These are phyloP conservation scores for Notarius lentiginosus DNA, from an alignment of 2,113 vertebrate genomes.

Conservation along the genomic window DNA sequence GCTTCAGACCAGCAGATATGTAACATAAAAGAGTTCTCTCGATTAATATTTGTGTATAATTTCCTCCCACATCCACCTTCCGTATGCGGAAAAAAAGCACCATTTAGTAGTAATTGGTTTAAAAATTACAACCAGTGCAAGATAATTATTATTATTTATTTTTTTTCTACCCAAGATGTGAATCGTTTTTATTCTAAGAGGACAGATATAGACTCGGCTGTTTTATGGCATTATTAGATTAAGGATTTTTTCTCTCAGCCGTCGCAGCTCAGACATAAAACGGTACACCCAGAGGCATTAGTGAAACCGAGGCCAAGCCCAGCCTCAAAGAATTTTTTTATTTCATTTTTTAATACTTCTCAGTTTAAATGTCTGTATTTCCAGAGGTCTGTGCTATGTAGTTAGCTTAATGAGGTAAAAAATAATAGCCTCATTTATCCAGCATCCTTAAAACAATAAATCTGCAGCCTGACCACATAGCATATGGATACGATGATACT, in stretches of 20 bases:
- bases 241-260: slow-evolving; percentile 56
- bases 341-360: background rate
- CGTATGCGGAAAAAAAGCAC: slow-evolving; percentile 54
- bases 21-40: slow-evolving; percentile 30
- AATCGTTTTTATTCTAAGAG: slow-evolving; percentile 55
- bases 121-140: slow-evolving; percentile 54
- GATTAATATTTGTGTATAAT: background rate
- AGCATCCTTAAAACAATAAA: background rate
- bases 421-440: background rate
- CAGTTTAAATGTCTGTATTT: background rate
- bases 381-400: background rate
- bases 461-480: background rate
- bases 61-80: background rate
- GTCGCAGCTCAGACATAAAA: slow-evolving; percentile 63
- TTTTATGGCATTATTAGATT: slow-evolving; percentile 66
- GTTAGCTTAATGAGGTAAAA: background rate
- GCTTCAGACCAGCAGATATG: background rate
- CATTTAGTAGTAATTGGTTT: slow-evolving; percentile 51
- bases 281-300: slow-evolving; percentile 61
- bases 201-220: slow-evolving; percentile 35
- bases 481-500: background rate
- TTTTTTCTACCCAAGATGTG: background rate
- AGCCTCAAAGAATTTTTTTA: background rate
- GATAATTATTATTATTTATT: slow-evolving; percentile 29
- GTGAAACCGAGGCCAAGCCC: background rate